These are phyloP conservation scores for Scatophagus argus DNA, from an alignment of 2,113 vertebrate genomes.

Conservation along the genomic window DNA sequence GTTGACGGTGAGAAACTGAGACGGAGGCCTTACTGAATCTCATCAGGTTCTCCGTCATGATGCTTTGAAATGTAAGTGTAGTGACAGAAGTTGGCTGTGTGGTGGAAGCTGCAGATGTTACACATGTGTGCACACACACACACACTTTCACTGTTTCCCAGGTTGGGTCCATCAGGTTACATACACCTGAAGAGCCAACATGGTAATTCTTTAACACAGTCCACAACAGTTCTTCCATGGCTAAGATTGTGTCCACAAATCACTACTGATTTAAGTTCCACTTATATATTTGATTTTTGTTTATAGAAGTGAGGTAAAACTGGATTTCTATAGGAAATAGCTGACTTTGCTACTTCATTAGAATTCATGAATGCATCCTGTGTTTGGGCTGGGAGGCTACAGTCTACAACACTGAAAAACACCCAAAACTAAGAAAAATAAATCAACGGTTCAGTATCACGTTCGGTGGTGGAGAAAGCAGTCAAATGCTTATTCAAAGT, in stretches of 20 bases:
- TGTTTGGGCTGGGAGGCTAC: background rate
- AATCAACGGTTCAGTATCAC: background rate
- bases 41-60: background rate
- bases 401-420: background rate
- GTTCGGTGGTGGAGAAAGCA: background rate
- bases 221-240: background rate
- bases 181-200: conserved; percentile 41
- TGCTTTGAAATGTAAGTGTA: background rate
- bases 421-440: background rate
- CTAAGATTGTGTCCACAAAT: background rate
- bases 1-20: background rate
- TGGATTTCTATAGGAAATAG: too few relatives aligned
- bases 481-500: background rate
- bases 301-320: too few relatives aligned
- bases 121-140: background rate
- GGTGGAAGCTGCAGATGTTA: background rate
- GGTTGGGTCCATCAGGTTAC: too few relatives aligned
- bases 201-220: conserved; percentile 37
- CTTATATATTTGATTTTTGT: background rate
- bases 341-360: background rate
- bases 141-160: background rate
- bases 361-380: background rate
- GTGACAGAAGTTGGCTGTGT: background rate
- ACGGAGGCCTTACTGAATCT: background rate
- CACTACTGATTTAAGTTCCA: background rate